Evolutionary conservation across 1,140 invertebrate species (phyloP).

Genomic region (Brachystomella parvula): DNA sequence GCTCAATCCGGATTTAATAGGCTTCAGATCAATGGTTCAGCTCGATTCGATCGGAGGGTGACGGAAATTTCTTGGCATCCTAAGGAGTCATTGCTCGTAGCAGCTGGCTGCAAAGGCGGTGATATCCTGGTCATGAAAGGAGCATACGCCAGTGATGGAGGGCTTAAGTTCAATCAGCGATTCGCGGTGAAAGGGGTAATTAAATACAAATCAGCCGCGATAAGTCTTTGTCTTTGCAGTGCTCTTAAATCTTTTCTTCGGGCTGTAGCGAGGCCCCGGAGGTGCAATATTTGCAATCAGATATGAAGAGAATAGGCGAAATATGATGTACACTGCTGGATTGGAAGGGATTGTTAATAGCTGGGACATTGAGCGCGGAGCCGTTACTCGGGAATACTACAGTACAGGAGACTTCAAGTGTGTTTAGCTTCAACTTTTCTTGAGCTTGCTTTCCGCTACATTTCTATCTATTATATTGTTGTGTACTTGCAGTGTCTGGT

Average conservation of each 20-base stretch:
- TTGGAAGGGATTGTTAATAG: slow-evolving; percentile 18
- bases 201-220: slow-evolving; percentile 6
- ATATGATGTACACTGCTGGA: slow-evolving; percentile 16
- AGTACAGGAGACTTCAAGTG: slow-evolving; percentile 14
- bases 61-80: slow-evolving; percentile 26
- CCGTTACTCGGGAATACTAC: slow-evolving; percentile 1
- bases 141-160: background rate
- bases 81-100: slow-evolving; percentile 15
- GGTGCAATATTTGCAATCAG: slow-evolving; percentile 24
- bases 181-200: slow-evolving; percentile 13
- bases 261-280: slow-evolving; percentile 20
- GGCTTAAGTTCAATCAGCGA: background rate
- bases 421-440: background rate
- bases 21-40: background rate
- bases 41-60: slow-evolving; percentile 15
- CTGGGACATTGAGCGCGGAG: background rate
- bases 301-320: slow-evolving; percentile 12
- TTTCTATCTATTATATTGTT: background rate
- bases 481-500: slow-evolving; percentile 30
- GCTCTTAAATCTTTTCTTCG: background rate
- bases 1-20: background rate
- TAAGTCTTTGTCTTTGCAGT: background rate
- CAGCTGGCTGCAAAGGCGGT: slow-evolving; percentile 21
- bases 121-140: slow-evolving; percentile 21
- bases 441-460: background rate